phyloP scores from a whole-genome alignment of 2,113 vertebrate genomes.

The Trogon surrucura region DNA sequence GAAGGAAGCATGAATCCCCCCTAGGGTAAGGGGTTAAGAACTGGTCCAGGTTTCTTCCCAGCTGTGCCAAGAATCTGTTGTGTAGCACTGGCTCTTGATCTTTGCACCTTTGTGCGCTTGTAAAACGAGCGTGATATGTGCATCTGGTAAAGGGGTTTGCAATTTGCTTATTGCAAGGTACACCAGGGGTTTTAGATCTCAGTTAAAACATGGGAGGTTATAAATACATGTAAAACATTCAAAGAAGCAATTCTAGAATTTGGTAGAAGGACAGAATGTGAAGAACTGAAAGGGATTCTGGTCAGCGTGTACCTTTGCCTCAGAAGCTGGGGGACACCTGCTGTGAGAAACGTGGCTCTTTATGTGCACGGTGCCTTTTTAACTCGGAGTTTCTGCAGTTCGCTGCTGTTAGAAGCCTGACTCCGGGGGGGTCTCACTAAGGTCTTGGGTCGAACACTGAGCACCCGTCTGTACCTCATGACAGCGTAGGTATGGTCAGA shows the following conservation, averaged over 20 bases:
- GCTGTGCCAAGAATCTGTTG: neutral
- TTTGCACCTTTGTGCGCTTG: neutral
- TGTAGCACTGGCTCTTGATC: neutral
- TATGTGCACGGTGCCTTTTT: neutral
- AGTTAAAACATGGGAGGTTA: neutral
- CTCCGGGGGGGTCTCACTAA: too few species aligned
- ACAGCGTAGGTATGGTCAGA: neutral
- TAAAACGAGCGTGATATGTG: neutral
- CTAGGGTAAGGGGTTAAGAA: neutral
- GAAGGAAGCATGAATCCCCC: neutral
- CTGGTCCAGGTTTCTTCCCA: neutral
- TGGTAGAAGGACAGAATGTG: neutral
- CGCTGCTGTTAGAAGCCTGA: neutral
- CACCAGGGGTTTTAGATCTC: neutral
- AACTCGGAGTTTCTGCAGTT: neutral
- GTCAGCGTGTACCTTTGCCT: neutral
- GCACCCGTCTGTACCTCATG: neutral
- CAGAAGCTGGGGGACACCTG: neutral
- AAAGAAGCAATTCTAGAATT: neutral
- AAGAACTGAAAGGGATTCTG: neutral
- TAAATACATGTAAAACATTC: neutral
- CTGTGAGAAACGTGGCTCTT: neutral
- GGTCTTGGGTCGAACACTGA: neutral
- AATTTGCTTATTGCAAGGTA: neutral
- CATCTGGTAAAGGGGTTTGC: neutral